Base-by-base conservation (phyloP, 2,797 vertebrate genomes). In the Aldrovandia affinis region DNA sequence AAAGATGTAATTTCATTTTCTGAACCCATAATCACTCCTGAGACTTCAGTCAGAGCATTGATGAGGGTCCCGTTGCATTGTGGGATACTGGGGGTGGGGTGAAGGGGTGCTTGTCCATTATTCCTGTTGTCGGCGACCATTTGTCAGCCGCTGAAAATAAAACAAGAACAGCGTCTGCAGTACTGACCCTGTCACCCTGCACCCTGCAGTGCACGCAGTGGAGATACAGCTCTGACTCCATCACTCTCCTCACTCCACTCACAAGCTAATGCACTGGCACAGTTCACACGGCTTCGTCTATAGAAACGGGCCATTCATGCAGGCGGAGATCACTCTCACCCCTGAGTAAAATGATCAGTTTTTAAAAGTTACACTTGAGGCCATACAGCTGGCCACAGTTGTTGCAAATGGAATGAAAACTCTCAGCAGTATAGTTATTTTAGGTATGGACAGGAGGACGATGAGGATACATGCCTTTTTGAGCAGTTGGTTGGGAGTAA, bases 41-140 rank as follows among this genome's bases (percentile, higher is more conserved):
- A 70, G 65, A 1, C 33, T 70, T 70, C 65, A 36, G 30, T 15
- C 30, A 15, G 55, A 57, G 55, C 18, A 70, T 70, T 70, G 65
- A 70, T 70, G 65, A 70, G 33, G 33, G 65, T 33, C 65, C 65
- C 8, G 65, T 30, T 70, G 65, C 65, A 70, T 70, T 70, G 15
- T 70, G 65, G 65, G 65, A 70, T 70, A 20, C 14, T 36, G 30
- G 65, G 12, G 14, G 65, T 57, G 55, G 18, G 55, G 47, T 65
- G 28, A 9, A n/a, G 61, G n/a, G 36, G 15, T 30, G 30, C 33
- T 36, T 20, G 65, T 39, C 65, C 33, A 39, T 70, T 70, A 70
- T 70, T 39, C 33, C 33, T 33, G 10, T 65, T 22, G 61, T n/a
- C 12, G 61, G 18, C 10, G 8, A n/a, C 28, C 61, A 18, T 70